These are phyloP conservation scores for Corythoichthys intestinalis DNA, from an alignment of 2,113 vertebrate species.

Conservation along the genomic window DNA sequence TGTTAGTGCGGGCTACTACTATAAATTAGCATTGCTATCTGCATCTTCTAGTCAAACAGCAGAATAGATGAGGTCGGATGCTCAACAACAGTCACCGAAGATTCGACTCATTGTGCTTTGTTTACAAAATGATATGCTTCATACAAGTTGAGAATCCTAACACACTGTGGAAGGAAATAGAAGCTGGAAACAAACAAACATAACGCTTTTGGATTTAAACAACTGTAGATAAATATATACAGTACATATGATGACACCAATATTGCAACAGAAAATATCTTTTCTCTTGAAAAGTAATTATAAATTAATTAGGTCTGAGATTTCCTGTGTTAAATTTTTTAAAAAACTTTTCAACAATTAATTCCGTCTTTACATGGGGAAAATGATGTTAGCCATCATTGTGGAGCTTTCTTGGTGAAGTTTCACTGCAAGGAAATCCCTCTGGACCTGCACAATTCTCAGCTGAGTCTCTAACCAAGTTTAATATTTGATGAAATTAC, in stretches of 20 bases:
- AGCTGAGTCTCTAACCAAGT: constrained; percentile 54
- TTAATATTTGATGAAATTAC: constrained; percentile 79
- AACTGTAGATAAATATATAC: not conserved
- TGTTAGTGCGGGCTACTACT: not conserved
- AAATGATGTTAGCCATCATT: constrained; percentile 27
- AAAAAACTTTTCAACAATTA: not conserved
- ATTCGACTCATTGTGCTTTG: not conserved
- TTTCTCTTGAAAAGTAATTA: not conserved
- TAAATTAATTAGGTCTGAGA: not conserved
- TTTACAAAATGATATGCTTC: not conserved
- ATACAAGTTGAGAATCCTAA: not conserved
- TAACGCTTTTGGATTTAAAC: not conserved
- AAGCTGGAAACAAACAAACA: not conserved
- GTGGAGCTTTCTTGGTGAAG: not conserved
- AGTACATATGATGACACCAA: not conserved
- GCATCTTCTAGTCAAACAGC: not conserved
- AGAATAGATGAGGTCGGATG: not conserved
- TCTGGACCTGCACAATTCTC: constrained; percentile 35
- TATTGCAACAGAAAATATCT: not conserved
- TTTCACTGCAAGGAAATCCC: constrained; percentile 35
- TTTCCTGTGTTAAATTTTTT: not conserved
- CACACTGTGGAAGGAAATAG: not conserved
- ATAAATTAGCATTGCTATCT: not conserved
- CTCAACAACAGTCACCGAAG: not conserved
- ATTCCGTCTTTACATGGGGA: constrained; percentile 18